Conservation (phyloP, 1,140 invertebrate genomes). For the Saccostrea glomerata region DNA sequence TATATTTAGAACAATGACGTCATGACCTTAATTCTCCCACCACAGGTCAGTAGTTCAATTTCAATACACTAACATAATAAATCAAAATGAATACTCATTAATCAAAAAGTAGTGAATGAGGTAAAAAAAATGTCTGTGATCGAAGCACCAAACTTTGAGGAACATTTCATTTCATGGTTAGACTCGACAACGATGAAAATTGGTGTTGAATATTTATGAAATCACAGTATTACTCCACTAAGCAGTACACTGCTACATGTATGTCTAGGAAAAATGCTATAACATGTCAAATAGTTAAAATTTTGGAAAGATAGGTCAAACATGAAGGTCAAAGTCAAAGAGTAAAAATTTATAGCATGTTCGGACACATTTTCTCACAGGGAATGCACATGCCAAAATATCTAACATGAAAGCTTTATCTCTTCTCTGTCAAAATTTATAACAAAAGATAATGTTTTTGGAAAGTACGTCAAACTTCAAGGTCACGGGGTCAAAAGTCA, state of each 20-base stretch:
- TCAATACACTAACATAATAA: not conserved
- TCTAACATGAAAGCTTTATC: too few species aligned
- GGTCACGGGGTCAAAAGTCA: too few species aligned
- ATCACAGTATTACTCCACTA: not conserved
- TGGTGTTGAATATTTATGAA: not conserved
- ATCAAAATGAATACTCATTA: not conserved
- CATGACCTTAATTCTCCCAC: constrained; percentile 6
- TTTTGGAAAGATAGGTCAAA: too few species aligned
- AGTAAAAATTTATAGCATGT: too few species aligned
- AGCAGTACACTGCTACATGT: not conserved
- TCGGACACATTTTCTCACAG: too few species aligned
- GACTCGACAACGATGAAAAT: not conserved
- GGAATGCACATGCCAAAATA: too few species aligned
- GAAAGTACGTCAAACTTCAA: too few species aligned
- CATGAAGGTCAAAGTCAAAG: too few species aligned
- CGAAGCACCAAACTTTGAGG: not conserved
- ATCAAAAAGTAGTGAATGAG: not conserved
- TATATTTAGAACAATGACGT: not conserved
- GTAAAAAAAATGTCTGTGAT: not conserved
- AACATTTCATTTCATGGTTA: not conserved
- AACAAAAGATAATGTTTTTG: too few species aligned
- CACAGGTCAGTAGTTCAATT: not conserved
- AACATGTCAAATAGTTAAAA: too few species aligned
- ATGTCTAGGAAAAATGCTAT: too few species aligned
- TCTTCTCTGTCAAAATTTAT: too few species aligned